Conservation (phyloP, 2,797 vertebrate genomes). For the Cossypha polioptera region DNA sequence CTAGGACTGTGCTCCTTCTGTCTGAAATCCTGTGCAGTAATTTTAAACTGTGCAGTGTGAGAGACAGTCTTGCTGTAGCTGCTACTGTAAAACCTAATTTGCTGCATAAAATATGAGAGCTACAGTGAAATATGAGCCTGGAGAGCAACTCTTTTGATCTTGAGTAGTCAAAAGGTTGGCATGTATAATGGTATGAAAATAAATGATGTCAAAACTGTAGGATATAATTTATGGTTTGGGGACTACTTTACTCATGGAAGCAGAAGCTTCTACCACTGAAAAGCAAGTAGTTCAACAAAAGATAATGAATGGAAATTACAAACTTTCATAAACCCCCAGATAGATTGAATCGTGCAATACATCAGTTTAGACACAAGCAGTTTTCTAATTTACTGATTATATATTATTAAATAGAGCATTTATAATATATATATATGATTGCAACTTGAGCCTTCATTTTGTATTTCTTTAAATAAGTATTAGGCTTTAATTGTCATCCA, state of each 20-base stretch:
- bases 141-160: constrained; percentile 75
- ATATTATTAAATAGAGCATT: not conserved
- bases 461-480: not conserved
- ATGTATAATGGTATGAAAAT: constrained; percentile 74
- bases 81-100: constrained; percentile 62
- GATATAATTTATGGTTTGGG: constrained; percentile 68
- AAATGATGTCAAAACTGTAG: constrained; percentile 72
- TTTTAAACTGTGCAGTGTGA: not conserved
- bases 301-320: constrained; percentile 20
- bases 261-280: constrained; percentile 27
- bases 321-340: not conserved
- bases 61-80: constrained; percentile 18
- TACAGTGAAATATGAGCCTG: constrained; percentile 66
- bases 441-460: not conserved
- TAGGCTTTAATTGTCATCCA: not conserved
- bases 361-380: not conserved
- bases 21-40: not conserved
- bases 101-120: constrained; percentile 57
- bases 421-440: not conserved
- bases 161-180: constrained; percentile 74
- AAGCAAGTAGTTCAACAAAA: not conserved
- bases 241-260: constrained; percentile 41
- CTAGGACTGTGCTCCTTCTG: not conserved
- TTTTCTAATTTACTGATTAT: not conserved
- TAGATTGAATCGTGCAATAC: not conserved